phyloP scores from a whole-genome alignment of 1,140 invertebrate genomes.

The Triops longicaudatus region DNA sequence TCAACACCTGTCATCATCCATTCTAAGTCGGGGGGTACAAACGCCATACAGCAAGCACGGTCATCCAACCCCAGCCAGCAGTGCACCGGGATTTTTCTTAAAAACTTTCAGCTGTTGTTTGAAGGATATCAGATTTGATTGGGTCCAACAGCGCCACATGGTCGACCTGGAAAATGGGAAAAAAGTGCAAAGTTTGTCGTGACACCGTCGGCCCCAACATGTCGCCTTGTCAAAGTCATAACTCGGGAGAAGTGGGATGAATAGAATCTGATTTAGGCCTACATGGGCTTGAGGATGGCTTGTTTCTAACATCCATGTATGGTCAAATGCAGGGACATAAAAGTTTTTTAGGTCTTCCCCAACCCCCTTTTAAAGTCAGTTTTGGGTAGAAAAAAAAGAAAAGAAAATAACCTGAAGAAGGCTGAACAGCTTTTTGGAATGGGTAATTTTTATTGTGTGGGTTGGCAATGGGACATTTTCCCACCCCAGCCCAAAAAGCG shows the following conservation, averaged over 20 bases:
- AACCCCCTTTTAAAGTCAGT: neutral
- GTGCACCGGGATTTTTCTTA: too few relatives aligned
- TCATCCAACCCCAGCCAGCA: too few relatives aligned
- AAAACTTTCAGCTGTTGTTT: neutral
- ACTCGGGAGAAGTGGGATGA: neutral
- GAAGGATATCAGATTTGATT: neutral
- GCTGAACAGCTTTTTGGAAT: neutral
- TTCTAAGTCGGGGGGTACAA: neutral
- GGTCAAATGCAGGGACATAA: constrained; percentile 2
- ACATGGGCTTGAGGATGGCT: neutral
- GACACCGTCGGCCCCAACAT: neutral
- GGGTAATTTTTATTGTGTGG: constrained; percentile 11
- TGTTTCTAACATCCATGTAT: neutral
- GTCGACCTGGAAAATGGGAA: neutral
- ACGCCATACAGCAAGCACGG: neutral
- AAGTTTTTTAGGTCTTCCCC: neutral
- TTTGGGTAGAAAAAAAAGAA: neutral
- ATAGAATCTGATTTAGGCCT: neutral
- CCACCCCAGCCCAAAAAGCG: neutral
- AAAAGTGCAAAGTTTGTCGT: neutral
- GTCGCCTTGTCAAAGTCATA: neutral
- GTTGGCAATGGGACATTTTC: neutral
- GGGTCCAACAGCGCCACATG: neutral
- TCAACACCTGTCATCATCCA: constrained; percentile 11
- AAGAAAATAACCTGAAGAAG: neutral